Evolutionary conservation across 2,888 invertebrate species (phyloP).

Genomic region (Synergus japonicus): DNA sequence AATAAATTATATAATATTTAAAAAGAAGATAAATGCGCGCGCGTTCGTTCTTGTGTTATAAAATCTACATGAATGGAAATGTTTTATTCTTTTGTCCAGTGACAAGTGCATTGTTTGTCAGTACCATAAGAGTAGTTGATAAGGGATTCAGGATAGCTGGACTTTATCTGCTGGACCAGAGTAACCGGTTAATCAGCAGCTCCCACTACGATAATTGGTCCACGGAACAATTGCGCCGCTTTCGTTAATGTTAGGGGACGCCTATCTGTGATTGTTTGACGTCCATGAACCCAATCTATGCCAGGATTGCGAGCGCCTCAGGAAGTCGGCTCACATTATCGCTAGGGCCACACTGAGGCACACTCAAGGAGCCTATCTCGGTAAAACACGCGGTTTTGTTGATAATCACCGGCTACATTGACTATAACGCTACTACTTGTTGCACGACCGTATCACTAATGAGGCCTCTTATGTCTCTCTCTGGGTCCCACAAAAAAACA

Average conservation of each 20-base stretch:
- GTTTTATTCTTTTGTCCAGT: neutral
- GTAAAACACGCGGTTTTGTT: slow-evolving; percentile 61
- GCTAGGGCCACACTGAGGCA: slow-evolving; percentile 61
- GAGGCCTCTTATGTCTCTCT: slow-evolving; percentile 12
- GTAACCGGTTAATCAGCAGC: slow-evolving; percentile 57
- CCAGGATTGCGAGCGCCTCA: slow-evolving; percentile 58
- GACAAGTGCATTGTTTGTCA: slow-evolving; percentile 14
- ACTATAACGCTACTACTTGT: slow-evolving; percentile 61
- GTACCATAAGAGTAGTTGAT: neutral
- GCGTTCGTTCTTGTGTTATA: too few species aligned
- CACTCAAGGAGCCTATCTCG: slow-evolving; percentile 60
- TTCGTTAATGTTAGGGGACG: slow-evolving; percentile 47
- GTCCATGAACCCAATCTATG: slow-evolving; percentile 50
- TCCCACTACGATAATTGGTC: slow-evolving; percentile 55
- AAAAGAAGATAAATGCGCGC: too few species aligned
- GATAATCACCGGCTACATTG: slow-evolving; percentile 57
- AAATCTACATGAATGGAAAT: neutral
- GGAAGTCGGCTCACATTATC: slow-evolving; percentile 70
- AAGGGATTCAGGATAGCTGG: slow-evolving; percentile 45
- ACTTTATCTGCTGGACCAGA: slow-evolving; percentile 47
- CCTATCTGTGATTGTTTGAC: slow-evolving; percentile 39
- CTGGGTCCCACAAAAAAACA: neutral
- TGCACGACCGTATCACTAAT: slow-evolving; percentile 46
- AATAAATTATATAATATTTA: too few species aligned
- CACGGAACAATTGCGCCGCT: slow-evolving; percentile 55